Base-by-base conservation (phyloP, 2,113 vertebrate species). In the Vidua chalybeata region DNA sequence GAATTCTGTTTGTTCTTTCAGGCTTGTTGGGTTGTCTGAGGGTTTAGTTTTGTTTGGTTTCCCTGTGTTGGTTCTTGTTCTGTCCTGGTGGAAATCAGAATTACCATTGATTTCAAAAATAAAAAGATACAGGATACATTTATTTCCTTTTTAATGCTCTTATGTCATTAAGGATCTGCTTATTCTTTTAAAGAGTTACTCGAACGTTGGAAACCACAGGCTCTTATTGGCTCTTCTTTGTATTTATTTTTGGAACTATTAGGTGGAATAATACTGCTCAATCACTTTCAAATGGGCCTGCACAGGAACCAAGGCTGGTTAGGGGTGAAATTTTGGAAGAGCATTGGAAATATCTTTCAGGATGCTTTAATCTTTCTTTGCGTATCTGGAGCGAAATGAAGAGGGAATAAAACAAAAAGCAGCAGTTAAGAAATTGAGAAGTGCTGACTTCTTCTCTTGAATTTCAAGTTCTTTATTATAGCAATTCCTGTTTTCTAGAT, bases 161-260 rank as follows among this genome's bases (percentile, higher is more conserved):
- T 52, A 22, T 49, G 61, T 81, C 35, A 16, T 93, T 87, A 89
- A 92, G 76, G 72, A 87, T 61, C 59, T 90, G 80, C 54, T 94
- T 76, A 31, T 86, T 93, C 58, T 90, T 79, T 73, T 55, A 33
- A 62, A 69, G 85, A 73, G 83, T 80, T 72, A 30, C 59, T 79
- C 73, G 62, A 56, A 61, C 27, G 11, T 80, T 95, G 69, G 68
- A 86, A 96, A 54, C 68, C 76, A 37, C 74, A 66, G 82, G 82
- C 54, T 93, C 79, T 90, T 78, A 4, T 48, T 91, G 81, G n/a
- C 78, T 85, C 89, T 58, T 52, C 64, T 64, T 88, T 66, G 84
- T 73, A 17, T 91, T 90, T 93, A 84, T 93, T 91, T 95, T 90
- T 76, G 83, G 81, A 85, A 24, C 62, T 77, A 22, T 88, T 88